These are phyloP conservation scores for Neodiprion lecontei DNA, from an alignment of 1,140 invertebrate species.

Conservation along the genomic window DNA sequence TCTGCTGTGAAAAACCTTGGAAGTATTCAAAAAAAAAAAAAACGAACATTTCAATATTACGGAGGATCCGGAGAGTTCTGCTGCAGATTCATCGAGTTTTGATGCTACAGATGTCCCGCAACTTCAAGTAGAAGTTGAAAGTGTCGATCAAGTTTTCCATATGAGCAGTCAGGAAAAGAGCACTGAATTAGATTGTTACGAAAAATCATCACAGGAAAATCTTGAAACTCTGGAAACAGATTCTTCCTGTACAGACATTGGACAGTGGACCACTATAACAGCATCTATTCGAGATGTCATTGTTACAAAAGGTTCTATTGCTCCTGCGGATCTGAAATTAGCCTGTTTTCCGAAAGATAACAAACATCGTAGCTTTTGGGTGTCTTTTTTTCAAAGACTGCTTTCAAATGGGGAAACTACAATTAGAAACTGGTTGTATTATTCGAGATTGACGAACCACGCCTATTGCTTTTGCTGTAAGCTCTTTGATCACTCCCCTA, in stretches of 20 bases:
- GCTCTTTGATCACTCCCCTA: conserved; percentile 27
- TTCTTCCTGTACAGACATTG: background rate
- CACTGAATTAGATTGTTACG: too few relatives aligned
- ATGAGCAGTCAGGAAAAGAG: too few relatives aligned
- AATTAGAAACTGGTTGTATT: conserved; percentile 28
- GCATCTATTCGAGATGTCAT: background rate
- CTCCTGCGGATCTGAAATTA: background rate
- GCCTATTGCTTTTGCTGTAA: conserved; percentile 36
- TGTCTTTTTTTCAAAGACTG: conserved; percentile 4
- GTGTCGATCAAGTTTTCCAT: background rate
- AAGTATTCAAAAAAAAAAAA: too few relatives aligned
- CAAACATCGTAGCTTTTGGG: conserved; percentile 5
- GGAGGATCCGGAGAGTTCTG: background rate
- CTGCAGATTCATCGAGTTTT: background rate
- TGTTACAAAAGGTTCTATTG: background rate
- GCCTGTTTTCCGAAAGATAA: conserved; percentile 14
- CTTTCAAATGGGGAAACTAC: conserved; percentile 27
- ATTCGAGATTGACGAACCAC: conserved; percentile 26
- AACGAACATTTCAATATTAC: background rate
- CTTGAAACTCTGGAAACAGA: background rate
- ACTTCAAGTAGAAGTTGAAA: background rate
- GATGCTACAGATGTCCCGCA: background rate
- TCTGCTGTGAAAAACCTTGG: background rate
- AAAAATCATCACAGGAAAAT: background rate
- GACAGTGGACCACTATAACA: background rate